These are phyloP conservation scores for Cyprinodon tularosa DNA, from an alignment of 2,113 vertebrate genomes.

Conservation along the genomic window DNA sequence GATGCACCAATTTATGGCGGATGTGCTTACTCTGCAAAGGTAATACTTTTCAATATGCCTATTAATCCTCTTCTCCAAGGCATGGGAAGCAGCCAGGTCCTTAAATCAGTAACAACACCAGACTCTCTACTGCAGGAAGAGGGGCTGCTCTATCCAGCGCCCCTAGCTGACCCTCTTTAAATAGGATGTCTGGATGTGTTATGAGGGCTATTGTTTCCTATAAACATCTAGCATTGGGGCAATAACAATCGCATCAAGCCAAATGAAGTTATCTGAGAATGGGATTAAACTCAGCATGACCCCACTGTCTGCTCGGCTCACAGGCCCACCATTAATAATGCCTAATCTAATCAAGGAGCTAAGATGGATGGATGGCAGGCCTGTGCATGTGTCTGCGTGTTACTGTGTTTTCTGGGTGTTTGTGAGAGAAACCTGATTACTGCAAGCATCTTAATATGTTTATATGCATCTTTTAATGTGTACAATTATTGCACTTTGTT, in stretches of 20 bases:
- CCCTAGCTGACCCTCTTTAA: slow-evolving; percentile 89
- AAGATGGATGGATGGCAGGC: slow-evolving; percentile 65
- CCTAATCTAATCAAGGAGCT: slow-evolving; percentile 95
- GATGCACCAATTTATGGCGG: slow-evolving; percentile 24
- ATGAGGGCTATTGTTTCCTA: slow-evolving; percentile 99
- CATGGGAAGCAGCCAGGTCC: slow-evolving; percentile 56
- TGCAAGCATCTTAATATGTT: slow-evolving; percentile 22
- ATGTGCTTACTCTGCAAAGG: slow-evolving; percentile 37
- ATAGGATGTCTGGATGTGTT: slow-evolving; percentile 98
- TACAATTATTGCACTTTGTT: not conserved
- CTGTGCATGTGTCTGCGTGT: slow-evolving; percentile 37
- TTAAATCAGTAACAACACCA: slow-evolving; percentile 69
- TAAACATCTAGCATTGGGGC: slow-evolving; percentile 97
- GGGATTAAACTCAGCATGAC: slow-evolving; percentile 99
- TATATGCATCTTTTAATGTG: not conserved
- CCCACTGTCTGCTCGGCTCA: slow-evolving; percentile 90
- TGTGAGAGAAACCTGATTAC: slow-evolving; percentile 1
- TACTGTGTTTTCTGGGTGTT: slow-evolving; percentile 24
- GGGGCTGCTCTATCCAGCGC: slow-evolving; percentile 82
- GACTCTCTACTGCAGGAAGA: slow-evolving; percentile 73
- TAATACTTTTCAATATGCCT: slow-evolving; percentile 62
- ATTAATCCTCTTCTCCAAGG: slow-evolving; percentile 59
- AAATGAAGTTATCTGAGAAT: slow-evolving; percentile 99
- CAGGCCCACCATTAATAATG: slow-evolving; percentile 99
- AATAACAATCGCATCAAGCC: slow-evolving; percentile 99